Evolutionary conservation across 2,113 vertebrate genomes (phyloP), one percentile per base, ranked within the genome.

Genomic region (Tenebrosternarchus preto): DNA sequence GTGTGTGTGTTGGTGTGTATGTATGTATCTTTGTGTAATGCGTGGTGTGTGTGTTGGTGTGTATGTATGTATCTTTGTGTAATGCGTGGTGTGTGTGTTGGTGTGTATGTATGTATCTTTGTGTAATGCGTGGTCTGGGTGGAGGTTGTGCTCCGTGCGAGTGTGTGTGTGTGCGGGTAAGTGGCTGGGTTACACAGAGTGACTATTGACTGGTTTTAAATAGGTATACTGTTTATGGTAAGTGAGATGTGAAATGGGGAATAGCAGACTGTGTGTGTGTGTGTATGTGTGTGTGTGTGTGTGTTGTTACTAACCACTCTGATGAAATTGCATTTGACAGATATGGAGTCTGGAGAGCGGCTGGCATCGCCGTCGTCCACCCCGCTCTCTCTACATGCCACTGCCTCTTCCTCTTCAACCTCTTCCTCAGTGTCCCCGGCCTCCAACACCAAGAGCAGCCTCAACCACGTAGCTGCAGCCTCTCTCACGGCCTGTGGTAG

Each of bases 341-440:
- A 91, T 88, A 96, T 96, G 95, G 95, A 96, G 93, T 95, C 95
- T 91, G 95, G 93, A 89, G 95, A 96, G 91, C 87, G 94, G 88
- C 90, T 96, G 90, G 87, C 91, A 36, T 90, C 88, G 66, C 85
- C 94, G 79, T 93, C 95, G 22, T 93, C 95, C 72, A 92, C 91
- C 90, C 95, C 96, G 84, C 94, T 95, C 88, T 89, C 93, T 87
- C 88, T 94, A 91, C 93, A 94, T 89, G 89, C 93, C 87, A 93
- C 94, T 20, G 39, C 92, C 0, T 64, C 85, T 7, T 59, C 87
- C 25, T 85, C 92, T 85, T 88, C 92, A 80, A 90, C 91, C 24
- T 90, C 92, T 86, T 91, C 92, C 77, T 92, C 94, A 2, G 94
- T 95, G 39, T 91, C 92, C 59, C 88, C 92, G 16, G 91, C 90